These are phyloP conservation scores for Anneissia japonica DNA, from an alignment of 35 echinoderm and acorn worm species.

Conservation along the genomic window DNA sequence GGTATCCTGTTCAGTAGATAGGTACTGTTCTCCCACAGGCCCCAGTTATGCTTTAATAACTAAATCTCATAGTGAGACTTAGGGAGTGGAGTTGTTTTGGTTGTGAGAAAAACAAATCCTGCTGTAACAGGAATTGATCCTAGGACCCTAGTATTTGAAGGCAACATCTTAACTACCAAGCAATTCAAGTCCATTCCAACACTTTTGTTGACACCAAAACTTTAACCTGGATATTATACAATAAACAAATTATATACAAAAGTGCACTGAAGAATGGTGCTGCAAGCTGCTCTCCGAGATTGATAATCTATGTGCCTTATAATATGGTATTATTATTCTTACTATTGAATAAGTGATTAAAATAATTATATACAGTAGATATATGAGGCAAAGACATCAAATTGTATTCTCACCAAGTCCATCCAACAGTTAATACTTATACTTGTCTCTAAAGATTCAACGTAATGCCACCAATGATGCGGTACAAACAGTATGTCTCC, in stretches of 20 bases:
- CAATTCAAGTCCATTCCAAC: not conserved
- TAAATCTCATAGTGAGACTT: no score
- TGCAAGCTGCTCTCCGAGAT: not conserved
- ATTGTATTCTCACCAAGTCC: constrained; percentile 63
- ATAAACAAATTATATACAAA: not conserved
- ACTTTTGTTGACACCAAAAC: not conserved
- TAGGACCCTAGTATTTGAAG: no score
- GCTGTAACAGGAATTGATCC: no score
- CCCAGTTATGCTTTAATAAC: no score
- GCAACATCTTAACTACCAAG: no score
- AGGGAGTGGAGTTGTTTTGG: no score
- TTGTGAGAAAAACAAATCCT: no score
- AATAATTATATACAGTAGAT: not conserved
- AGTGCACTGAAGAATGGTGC: not conserved
- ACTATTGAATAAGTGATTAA: no score
- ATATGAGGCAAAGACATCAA: not conserved
- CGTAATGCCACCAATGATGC: constrained; percentile 91
- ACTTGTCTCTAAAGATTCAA: constrained; percentile 63
- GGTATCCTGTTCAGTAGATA: no score
- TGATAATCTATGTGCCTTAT: not conserved
- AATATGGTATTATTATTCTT: not conserved
- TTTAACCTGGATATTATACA: not conserved
- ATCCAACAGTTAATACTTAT: constrained; percentile 93
- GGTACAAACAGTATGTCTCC: constrained; percentile 88
- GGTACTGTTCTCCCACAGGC: no score